Conservation (phyloP, 2,113 vertebrate genomes). For the Gnathonemus echidnorhynchus region DNA sequence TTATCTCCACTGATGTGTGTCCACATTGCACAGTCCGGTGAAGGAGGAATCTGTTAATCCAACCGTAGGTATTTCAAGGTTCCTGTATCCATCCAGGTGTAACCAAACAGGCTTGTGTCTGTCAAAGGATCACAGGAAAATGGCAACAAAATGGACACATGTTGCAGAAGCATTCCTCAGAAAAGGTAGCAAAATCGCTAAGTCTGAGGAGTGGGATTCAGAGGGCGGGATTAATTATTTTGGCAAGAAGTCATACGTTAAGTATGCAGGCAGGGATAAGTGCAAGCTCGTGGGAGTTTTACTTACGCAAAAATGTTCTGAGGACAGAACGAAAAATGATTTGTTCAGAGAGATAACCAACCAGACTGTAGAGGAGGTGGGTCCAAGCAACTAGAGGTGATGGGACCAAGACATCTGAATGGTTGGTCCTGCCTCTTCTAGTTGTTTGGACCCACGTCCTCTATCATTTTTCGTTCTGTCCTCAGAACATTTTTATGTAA, state of each 20-base stretch:
- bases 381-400: too few species aligned
- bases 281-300: too few species aligned
- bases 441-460: too few species aligned
- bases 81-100: neutral
- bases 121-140: neutral
- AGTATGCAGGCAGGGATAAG: neutral
- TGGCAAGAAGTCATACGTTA: neutral
- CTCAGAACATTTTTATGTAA: too few species aligned
- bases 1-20: conserved; percentile 1
- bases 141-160: neutral
- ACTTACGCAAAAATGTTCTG: too few species aligned
- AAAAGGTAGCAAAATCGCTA: neutral
- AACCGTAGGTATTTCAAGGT: neutral
- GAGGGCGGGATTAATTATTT: neutral
- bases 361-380: too few species aligned
- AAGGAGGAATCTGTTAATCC: neutral
- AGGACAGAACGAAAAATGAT: too few species aligned
- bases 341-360: too few species aligned
- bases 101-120: neutral
- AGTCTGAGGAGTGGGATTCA: neutral
- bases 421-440: too few species aligned
- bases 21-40: conserved; percentile 7
- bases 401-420: too few species aligned
- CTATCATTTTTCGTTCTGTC: too few species aligned
- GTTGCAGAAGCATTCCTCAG: neutral